Base-by-base conservation (phyloP, 2,888 invertebrate species). In the Agonopterix subpropinquella region DNA sequence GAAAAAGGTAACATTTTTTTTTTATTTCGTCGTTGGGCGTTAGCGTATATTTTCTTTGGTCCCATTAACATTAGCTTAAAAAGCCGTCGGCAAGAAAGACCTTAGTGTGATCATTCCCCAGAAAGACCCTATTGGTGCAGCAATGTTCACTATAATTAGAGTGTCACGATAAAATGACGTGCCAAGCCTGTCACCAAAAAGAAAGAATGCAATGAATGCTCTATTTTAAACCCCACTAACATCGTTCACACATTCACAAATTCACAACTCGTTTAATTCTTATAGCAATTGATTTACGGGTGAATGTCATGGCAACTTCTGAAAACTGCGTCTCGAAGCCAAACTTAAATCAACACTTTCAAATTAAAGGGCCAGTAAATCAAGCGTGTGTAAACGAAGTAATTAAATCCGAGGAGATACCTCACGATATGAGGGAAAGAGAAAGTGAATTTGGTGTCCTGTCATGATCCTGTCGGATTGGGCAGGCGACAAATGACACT, bases 261-360 rank as follows among this genome's bases (percentile, higher is more conserved):
- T 39, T n/a, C 39, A 39, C 39, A 39, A 39, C 39, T 37, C 37
- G 9, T n/a, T n/a, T n/a, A 10, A 37, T 1, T 37, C 37, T 37
- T 18, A n/a, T 37, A 37, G n/a, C n/a, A 41, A 43, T 51, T 57
- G 67, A 70, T 69, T 69, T 64, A 70, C 64, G 48, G 46, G 35
- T 54, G 47, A 52, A 47, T 58, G 56, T 64, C 59, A 57, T 59
- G 55, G 63, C 59, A 59, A 60, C 64, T 67, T 63, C 59, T 66
- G 67, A 54, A 62, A 61, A 58, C 54, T 56, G 56, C 59, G 60
- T 56, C 56, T 53, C 59, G 58, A 64, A 64, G 65, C 43, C 69
- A 71, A 71, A 62, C 64, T 77, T 79, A 75, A 78, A 80, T 80
- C 79, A 80, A 77, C 78, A 75, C 75, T 71, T 73, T 75, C 70